phyloP scores from a whole-genome alignment of 2,797 vertebrate genomes.

The Chaunax sp. region DNA sequence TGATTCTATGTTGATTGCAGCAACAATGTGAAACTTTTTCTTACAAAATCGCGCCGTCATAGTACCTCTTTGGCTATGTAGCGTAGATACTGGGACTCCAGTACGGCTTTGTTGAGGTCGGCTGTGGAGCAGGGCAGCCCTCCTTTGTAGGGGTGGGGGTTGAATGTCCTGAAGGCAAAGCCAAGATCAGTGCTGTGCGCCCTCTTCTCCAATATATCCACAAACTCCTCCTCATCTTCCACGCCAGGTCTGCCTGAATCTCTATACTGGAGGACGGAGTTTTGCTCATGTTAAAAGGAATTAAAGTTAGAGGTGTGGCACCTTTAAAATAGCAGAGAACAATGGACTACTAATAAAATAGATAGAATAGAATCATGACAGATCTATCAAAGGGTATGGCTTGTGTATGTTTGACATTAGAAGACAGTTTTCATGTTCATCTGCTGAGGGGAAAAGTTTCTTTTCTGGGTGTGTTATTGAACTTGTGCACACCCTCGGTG shows the following conservation, averaged over 20 bases:
- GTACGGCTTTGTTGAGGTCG: conserved; percentile 87
- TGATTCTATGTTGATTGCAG: not conserved
- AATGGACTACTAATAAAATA: too few relatives aligned
- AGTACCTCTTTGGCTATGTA: conserved; percentile 92
- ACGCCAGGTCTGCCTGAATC: conserved; percentile 62
- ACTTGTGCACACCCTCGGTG: too few relatives aligned
- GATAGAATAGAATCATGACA: not conserved
- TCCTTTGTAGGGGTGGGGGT: conserved; percentile 85
- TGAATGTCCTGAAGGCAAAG: conserved; percentile 90
- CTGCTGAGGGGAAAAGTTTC: too few relatives aligned
- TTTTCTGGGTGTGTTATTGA: too few relatives aligned
- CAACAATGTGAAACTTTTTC: not conserved
- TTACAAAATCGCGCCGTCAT: conserved; percentile 1
- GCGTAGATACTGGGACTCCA: conserved; percentile 89
- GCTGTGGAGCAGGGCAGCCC: conserved; percentile 81
- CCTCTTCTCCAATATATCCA: conserved; percentile 92
- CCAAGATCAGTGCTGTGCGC: conserved; percentile 88
- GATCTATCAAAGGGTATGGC: not conserved
- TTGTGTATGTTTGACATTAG: too few relatives aligned
- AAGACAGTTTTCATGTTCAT: too few relatives aligned
- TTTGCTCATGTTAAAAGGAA: not conserved
- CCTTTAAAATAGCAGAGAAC: not conserved
- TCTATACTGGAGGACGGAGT: conserved; percentile 35
- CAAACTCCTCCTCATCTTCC: conserved; percentile 80
- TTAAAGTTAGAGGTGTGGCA: not conserved